phyloP scores from a whole-genome alignment of 2,113 vertebrate species.

The Stigmatopora nigra region DNA sequence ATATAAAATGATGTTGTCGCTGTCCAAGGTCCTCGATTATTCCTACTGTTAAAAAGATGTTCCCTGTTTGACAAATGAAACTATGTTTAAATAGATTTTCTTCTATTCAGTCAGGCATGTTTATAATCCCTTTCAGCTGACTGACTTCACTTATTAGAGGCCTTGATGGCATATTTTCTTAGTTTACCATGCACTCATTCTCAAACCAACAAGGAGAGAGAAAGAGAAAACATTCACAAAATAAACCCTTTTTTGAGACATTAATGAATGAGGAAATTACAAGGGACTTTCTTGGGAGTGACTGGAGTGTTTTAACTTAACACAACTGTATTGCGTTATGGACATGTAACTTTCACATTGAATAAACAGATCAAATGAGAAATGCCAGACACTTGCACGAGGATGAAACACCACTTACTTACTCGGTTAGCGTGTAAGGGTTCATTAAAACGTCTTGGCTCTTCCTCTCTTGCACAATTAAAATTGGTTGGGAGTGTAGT shows the following conservation, averaged over 20 bases:
- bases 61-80: too few species aligned
- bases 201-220: constrained; percentile 14
- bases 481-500: constrained; percentile 25
- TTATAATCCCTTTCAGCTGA: constrained; percentile 44
- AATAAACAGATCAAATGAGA: constrained; percentile 21
- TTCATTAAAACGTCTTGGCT: constrained; percentile 63
- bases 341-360: constrained; percentile 34
- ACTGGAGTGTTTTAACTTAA: constrained; percentile 11
- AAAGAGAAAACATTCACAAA: constrained; percentile 44
- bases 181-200: constrained; percentile 47
- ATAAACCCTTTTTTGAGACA: constrained; percentile 38
- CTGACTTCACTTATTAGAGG: constrained; percentile 41
- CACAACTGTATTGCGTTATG: constrained; percentile 28
- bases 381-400: constrained; percentile 26
- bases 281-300: constrained; percentile 19
- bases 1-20: too few species aligned
- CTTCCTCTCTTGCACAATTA: constrained; percentile 35
- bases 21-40: too few species aligned
- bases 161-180: constrained; percentile 44
- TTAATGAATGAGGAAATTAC: constrained; percentile 13
- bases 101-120: neutral
- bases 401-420: constrained; percentile 64
- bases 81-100: too few species aligned
- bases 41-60: too few species aligned
- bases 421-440: constrained; percentile 66